Base-by-base conservation (phyloP, 2,113 vertebrate species). In the Zosterops lateralis region DNA sequence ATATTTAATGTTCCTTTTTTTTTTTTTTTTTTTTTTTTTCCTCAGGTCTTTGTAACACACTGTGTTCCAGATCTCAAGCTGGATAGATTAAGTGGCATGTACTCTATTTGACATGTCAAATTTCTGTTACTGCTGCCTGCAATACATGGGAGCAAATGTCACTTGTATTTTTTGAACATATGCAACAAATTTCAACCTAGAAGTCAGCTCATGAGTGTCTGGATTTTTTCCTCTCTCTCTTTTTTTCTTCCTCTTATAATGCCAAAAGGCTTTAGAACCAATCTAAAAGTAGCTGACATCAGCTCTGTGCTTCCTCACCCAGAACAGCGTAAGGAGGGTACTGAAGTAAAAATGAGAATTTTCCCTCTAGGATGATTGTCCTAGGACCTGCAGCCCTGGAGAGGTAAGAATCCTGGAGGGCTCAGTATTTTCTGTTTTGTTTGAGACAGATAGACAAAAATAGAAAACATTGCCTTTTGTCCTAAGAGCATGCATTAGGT, bases 101-200 rank as follows among this genome's bases (percentile, higher is more conserved):
- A 89, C 87, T 95, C 78, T 92, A 91, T 91, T 70, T 95, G 91
- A 95, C 87, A 94, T 48, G 94, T 96, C 91, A 94, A 87, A 70
- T 95, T 91, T 80, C 91, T 88, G 91, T 79, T 92, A 60, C 91
- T 96, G 64, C 81, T 90, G 89, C 66, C 93, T 97, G 80, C 88
- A 80, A 93, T 96, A 97, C 90, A 96, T 96, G 84, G 88, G 74
- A 89, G 72, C 87, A 96, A 96, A 95, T 95, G 97, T 97, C 64
- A 61, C 96, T 97, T 95, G 89, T 95, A 60, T 93, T 96, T 97
- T 96, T 92, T 95, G 94, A 97, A 95, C 97, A 92, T 91, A 94
- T 93, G 96, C 75, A 95, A 96, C 75, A 87, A 92, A 91, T 87
- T 89, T 92, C 70, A 97, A 87, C 92, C 53, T 94, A 93, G 89